Conservation (phyloP, 2,888 invertebrate genomes). For the Acleris sparsana region DNA sequence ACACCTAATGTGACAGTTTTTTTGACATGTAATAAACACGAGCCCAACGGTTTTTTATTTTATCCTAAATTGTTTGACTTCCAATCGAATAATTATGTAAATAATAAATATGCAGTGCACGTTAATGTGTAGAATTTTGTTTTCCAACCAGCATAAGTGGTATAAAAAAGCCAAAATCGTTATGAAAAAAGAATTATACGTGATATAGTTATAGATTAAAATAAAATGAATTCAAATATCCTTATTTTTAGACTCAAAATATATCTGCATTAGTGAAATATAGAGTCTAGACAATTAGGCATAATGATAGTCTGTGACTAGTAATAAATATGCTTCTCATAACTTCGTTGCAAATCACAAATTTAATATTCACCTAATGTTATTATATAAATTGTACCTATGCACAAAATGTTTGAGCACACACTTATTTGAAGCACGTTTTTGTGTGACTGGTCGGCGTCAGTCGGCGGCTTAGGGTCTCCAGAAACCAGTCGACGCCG, state of each 20-base stretch:
- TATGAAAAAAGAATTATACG: conserved; percentile 48
- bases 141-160: conserved; percentile 39
- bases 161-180: conserved; percentile 50
- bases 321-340: conserved; percentile 47
- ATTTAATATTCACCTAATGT: conserved; percentile 21
- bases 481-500: no score
- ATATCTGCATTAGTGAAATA: conserved; percentile 59
- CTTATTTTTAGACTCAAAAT: conserved; percentile 73
- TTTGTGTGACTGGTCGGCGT: not conserved
- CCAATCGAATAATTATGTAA: no score
- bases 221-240: conserved; percentile 56
- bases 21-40: no score
- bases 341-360: conserved; percentile 52
- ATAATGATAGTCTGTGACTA: conserved; percentile 20
- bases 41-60: no score
- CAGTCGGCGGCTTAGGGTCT: no score
- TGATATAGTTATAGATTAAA: conserved; percentile 57
- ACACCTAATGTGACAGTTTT: no score
- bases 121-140: conserved; percentile 40
- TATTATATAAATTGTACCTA: conserved; percentile 21
- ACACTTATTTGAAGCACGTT: conserved; percentile 31
- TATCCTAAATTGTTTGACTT: no score
- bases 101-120: no score
- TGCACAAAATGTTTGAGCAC: conserved; percentile 35
- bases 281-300: conserved; percentile 28